phyloP scores from a whole-genome alignment of 2,113 vertebrate genomes.

The Menidia beryllina region DNA sequence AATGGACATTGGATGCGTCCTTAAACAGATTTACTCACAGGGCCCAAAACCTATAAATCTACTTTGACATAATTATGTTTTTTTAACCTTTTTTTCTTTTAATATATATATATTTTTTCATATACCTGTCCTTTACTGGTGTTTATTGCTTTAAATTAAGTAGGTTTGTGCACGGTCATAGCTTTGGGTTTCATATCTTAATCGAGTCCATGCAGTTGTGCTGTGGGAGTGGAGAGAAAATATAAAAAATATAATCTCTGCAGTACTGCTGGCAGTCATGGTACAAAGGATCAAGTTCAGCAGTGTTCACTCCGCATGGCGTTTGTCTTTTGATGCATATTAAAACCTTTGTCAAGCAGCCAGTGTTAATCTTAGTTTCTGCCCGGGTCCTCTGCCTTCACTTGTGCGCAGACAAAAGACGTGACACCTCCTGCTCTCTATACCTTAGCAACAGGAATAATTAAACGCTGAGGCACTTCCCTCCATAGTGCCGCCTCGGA shows the following conservation, averaged over 20 bases:
- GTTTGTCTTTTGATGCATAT: constrained; percentile 5
- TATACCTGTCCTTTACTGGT: neutral
- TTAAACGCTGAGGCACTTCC: constrained; percentile 19
- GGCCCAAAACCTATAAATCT: neutral
- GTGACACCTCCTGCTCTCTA: constrained; percentile 20
- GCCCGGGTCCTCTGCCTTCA: constrained; percentile 19
- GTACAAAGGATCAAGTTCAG: neutral
- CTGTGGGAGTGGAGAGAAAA: neutral
- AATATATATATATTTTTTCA: too few relatives aligned
- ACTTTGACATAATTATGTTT: accelerated
- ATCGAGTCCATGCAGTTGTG: neutral
- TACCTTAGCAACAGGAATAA: constrained; percentile 40
- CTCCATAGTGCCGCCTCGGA: neutral
- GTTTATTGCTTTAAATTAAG: neutral
- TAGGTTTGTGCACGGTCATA: neutral
- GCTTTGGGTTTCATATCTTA: neutral
- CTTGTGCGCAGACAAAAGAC: constrained; percentile 38
- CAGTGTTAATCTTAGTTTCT: constrained; percentile 8
- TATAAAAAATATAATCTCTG: too few relatives aligned
- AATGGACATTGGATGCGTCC: neutral
- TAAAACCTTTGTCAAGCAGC: constrained; percentile 19
- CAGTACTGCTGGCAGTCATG: neutral
- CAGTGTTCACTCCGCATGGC: neutral
- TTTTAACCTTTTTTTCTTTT: too few relatives aligned
- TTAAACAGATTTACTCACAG: neutral